A percentile compares a stretch with the other conserved stretches of the same genome.
Conservation (phyloP, 2,113 vertebrate genomes). For the Protobothrops mucrosquamatus region DNA sequence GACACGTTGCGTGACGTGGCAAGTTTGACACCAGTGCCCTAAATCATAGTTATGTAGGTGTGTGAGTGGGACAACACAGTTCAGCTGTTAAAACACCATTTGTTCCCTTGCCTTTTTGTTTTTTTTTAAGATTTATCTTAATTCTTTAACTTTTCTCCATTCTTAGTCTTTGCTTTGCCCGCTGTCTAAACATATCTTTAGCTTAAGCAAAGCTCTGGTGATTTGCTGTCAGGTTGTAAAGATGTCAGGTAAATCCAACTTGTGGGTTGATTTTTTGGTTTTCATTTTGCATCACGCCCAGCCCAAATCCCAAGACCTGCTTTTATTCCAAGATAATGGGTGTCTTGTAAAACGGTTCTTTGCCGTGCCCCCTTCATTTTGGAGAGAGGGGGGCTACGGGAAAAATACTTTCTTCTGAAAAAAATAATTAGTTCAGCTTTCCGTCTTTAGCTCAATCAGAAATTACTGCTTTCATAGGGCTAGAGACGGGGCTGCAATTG, state of each 20-base stretch:
- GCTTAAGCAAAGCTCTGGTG: background rate
- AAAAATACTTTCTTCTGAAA: background rate
- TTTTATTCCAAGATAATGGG: background rate
- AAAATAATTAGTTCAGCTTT: background rate
- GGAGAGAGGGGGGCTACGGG: background rate
- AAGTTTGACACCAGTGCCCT: too few species aligned
- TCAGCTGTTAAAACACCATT: background rate
- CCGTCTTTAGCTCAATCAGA: background rate
- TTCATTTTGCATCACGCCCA: background rate
- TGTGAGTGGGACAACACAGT: too few species aligned
- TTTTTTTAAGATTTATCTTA: background rate
- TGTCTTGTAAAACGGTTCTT: background rate
- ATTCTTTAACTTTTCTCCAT: background rate
- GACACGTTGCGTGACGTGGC: too few species aligned
- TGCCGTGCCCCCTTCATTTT: background rate
- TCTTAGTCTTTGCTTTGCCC: background rate
- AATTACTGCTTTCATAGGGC: background rate
- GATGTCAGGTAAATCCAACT: background rate
- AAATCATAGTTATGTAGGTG: too few species aligned
- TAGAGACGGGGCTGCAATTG: background rate
- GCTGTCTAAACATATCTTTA: background rate
- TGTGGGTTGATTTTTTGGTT: background rate
- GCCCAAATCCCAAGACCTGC: background rate
- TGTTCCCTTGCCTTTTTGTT: background rate
- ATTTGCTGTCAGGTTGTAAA: background rate